Base-by-base conservation (phyloP, 2,888 invertebrate species). In the Melanchra persicariae region DNA sequence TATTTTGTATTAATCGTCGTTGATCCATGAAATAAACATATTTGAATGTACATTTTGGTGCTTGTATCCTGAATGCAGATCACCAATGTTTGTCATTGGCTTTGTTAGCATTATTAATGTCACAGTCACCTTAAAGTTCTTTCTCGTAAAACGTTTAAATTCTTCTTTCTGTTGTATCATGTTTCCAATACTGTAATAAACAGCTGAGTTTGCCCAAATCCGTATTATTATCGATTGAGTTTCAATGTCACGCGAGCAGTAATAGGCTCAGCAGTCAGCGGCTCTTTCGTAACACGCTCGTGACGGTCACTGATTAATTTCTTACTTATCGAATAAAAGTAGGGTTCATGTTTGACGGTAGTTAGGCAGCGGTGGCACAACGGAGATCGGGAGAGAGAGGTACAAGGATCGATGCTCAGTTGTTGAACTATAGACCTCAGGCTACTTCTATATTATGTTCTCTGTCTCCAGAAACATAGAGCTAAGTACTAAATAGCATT, bases 171-270 rank as follows among this genome's bases (percentile, higher is more conserved):
- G 51, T 22, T 12, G 15, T 4, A 37, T 17, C 49, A 26, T 26
- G 19, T 37, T 60, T 22, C 37, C 17, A 37, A 63, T 63, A 43
- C 26, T 45, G 26, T 57, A 37, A 49, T 43, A 55, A 54, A 49
- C 47, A 45, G 47, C 55, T 51, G 49, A 15, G 26, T 34, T 26
- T 65, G 34, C 58, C 66, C 24, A 75, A 77, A 77, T 80, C 77
- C 81, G 61, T 62, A 24, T 49, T 74, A 19, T 40, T 74, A 80
- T 77, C 81, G 77, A 77, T 77, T 77, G 43, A 43, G 58, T 26
- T 26, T 62, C 66, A 80, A 75, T 77, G 77, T 66, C 77, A 76
- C 51, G 79, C 61, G 74, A 59, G 55, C 34, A 47, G 61, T 80
- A 80, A 66, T 66, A 62, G 81, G 77, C 76, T 80, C 30, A 80